Percentiles rank a stretch among this genome's conserved stretches.
Conservation (phyloP, 1,140 invertebrate genomes). For the Sycophaga agraensis region DNA sequence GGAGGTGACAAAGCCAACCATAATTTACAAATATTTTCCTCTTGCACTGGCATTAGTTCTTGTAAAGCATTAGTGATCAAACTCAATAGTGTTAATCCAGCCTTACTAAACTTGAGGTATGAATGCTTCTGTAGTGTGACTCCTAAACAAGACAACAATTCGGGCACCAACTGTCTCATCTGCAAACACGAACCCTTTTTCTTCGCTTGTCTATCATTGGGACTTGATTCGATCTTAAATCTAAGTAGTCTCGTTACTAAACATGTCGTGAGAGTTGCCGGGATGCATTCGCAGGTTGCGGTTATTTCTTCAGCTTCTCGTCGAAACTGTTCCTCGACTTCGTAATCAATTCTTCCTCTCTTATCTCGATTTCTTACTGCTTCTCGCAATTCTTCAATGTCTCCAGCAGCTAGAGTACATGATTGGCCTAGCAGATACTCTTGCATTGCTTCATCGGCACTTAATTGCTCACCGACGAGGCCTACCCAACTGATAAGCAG, state of each 20-base stretch:
- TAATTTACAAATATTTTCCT: conserved; percentile 46
- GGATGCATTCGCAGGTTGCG: conserved; percentile 34
- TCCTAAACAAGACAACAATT: conserved; percentile 46
- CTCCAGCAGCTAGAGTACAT: conserved; percentile 42
- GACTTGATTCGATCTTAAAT: conserved; percentile 39
- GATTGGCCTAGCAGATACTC: conserved; percentile 50
- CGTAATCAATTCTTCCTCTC: conserved; percentile 22
- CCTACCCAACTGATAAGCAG: conserved; percentile 47
- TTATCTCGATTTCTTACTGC: neutral
- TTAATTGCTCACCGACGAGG: conserved; percentile 43
- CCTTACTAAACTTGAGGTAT: conserved; percentile 47
- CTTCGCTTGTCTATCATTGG: neutral
- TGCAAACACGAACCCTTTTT: conserved; percentile 40
- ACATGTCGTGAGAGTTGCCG: conserved; percentile 48
- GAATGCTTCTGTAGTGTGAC: conserved; percentile 48
- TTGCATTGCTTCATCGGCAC: conserved; percentile 39
- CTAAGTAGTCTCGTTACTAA: conserved; percentile 48
- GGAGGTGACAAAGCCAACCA: conserved; percentile 53
- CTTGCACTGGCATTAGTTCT: conserved; percentile 41
- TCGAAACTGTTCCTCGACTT: neutral
- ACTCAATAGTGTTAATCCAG: conserved; percentile 45
- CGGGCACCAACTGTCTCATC: conserved; percentile 46
- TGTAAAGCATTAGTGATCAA: conserved; percentile 40
- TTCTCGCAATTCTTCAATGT: conserved; percentile 44
- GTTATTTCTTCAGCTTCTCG: conserved; percentile 18